Base-by-base conservation (phyloP, 1,140 invertebrate species). In the Lepidotrigona ventralis region DNA sequence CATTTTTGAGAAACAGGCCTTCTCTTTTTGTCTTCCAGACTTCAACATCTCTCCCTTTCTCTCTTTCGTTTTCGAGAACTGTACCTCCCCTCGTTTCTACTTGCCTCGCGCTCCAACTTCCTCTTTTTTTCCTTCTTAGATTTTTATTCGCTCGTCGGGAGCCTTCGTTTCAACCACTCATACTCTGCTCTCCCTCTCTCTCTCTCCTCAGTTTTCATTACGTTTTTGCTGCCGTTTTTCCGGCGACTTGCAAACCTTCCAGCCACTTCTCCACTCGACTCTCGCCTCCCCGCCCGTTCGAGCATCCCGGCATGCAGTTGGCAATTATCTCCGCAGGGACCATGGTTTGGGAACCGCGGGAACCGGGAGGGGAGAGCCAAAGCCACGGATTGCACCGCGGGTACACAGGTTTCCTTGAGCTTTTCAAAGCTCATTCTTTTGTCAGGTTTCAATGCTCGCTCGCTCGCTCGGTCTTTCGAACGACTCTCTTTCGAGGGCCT, bases 181-280 rank as follows among this genome's bases (percentile, higher is more conserved):
- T 58, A 33, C 26, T 53, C 29, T 19, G 19, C 58, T n/a, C 60
- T 74, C 58, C 23, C 68, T 66, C 39, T 74, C 68, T 29, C 73
- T 66, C 39, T 11, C 60, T 19, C 64, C 60, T 64, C 56, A 54
- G n/a, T 26, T 64, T 83, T 79, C 81, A 66, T 83, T 83, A 79
- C 33, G 33, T 33, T 79, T 72, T 79, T 79, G 19, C 58, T 63
- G 17, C 17, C 29, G 39, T 6, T 83, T 73, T 56, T 56, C 68
- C 60, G 71, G 15, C 71, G 39, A 84, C 26, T 81, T 56, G 60
- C 26, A 21, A 85, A 82, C 58, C 56, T 33, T 58, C 39, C 51
- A 19, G 51, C n/a, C 56, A 39, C 39, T 58, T 39, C 39, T 46
- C 26, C 23, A 2, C n/a, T 29, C 33, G 46, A 26, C 51, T 33